Evolutionary conservation across 53 echinoderm and acorn worm genomes (phyloP).

Genomic region (Paracentrotus lividus): DNA sequence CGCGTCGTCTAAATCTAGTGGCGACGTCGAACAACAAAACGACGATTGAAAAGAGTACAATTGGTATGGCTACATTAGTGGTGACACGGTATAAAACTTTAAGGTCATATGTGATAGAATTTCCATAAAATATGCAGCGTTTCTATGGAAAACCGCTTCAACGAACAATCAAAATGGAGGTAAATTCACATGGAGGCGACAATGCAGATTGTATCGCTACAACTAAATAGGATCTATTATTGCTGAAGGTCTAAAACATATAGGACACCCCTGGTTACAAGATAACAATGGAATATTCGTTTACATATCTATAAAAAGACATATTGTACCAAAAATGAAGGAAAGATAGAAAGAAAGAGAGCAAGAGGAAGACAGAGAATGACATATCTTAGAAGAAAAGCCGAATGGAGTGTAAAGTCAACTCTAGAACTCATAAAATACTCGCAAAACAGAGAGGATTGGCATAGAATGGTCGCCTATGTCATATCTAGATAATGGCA

Average conservation of each 20-base stretch:
- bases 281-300: no score
- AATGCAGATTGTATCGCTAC: not conserved
- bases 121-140: not conserved
- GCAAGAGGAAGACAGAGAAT: no score
- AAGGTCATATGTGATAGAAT: not conserved
- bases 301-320: no score
- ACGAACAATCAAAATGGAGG: not conserved
- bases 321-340: no score
- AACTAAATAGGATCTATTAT: not conserved
- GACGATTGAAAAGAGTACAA: not conserved
- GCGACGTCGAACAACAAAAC: not conserved
- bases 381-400: no score
- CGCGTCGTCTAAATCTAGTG: not conserved
- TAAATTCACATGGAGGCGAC: not conserved
- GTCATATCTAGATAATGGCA: no score
- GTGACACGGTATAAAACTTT: not conserved
- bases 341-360: no score
- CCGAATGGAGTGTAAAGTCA: no score
- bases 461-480: no score
- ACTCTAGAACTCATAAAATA: no score
- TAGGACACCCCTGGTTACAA: not conserved
- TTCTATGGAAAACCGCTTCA: not conserved
- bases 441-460: no score
- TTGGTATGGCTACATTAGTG: not conserved
- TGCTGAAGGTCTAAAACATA: not conserved